Base-by-base conservation (phyloP, 1,140 invertebrate species). In the Leptinotarsa undecemlineata region DNA sequence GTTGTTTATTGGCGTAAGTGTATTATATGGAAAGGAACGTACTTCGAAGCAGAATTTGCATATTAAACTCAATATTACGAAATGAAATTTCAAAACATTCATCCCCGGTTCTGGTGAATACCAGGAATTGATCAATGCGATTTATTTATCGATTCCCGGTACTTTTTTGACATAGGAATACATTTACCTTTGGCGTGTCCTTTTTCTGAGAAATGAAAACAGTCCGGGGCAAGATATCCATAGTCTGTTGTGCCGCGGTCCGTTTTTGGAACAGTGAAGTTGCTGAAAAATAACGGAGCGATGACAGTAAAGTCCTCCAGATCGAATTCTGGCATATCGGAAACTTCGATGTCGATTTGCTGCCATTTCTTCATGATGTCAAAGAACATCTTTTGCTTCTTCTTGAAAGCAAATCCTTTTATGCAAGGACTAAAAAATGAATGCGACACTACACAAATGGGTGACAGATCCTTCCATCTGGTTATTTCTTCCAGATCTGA, bases 151-250 rank as follows among this genome's bases (percentile, higher is more conserved):
- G 26, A 33, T 42, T 42, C 0, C 8, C 8, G 33, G 33, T 42
- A 42, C 33, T 42, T 11, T 42, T 42, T 11, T 42, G 0, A 42
- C 8, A 42, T 1, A 42, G 33, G 11, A 11, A 42, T 11, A 42
- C 33, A 42, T 11, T 1, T 83, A 90, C 88, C 86, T 81, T 81
- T 83, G 2, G 90, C 87, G 76, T 93, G 89, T 8, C 86, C 86
- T 69, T 89, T 90, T 79, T 92, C 89, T 80, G 90, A 92, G 2
- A 91, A 86, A 79, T 94, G 93, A 78, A 91, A 94, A 85, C 92
- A 94, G 82, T 94, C 92, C 13, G 85, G 84, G 2, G 91, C 88
- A 57, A 93, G 86, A 80, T 88, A 91, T 3, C 87, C 85, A 64
- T 88, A 86, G 83, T 94, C 92, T 70, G 21, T 74, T 66, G 68